These are phyloP conservation scores for Lampris megalopsis DNA, from an alignment of 2,113 vertebrate genomes.

Conservation along the genomic window DNA sequence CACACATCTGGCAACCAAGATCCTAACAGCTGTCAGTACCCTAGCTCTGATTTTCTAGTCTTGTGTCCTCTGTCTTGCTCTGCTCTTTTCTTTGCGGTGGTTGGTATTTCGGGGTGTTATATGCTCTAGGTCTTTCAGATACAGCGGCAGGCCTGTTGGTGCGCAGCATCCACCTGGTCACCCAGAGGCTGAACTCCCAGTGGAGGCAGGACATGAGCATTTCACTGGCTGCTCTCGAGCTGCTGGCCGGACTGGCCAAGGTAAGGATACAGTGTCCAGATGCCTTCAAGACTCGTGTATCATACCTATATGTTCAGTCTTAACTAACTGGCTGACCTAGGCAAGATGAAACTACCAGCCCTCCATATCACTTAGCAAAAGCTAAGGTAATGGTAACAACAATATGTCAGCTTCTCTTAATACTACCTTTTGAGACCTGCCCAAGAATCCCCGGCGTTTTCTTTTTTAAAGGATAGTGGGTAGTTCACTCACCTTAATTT, in stretches of 20 bases:
- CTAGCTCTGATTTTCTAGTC: constrained; percentile 14
- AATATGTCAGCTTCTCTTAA: no score
- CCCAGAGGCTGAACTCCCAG: constrained; percentile 93
- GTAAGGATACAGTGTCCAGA: constrained; percentile 68
- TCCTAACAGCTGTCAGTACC: background rate
- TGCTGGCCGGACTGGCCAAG: constrained; percentile 95
- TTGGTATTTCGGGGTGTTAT: constrained; percentile 88
- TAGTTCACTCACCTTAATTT: no score
- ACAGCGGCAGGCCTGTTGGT: constrained; percentile 94
- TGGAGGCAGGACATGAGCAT: constrained; percentile 98
- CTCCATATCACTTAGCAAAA: no score
- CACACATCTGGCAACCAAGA: background rate
- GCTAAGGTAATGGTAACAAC: no score
- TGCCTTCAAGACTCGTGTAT: background rate
- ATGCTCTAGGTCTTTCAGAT: constrained; percentile 98
- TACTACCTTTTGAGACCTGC: no score
- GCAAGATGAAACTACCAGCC: no score
- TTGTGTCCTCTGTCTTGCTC: constrained; percentile 56
- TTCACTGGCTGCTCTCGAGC: constrained; percentile 93
- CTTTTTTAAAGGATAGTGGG: no score
- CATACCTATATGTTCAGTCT: background rate
- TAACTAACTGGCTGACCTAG: background rate
- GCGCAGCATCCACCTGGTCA: constrained; percentile 96
- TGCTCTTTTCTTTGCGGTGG: constrained; percentile 88
- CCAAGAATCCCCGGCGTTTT: no score